Evolutionary conservation across 2,797 vertebrate species (phyloP).

Genomic region (Pseudochromis fuscus): DNA sequence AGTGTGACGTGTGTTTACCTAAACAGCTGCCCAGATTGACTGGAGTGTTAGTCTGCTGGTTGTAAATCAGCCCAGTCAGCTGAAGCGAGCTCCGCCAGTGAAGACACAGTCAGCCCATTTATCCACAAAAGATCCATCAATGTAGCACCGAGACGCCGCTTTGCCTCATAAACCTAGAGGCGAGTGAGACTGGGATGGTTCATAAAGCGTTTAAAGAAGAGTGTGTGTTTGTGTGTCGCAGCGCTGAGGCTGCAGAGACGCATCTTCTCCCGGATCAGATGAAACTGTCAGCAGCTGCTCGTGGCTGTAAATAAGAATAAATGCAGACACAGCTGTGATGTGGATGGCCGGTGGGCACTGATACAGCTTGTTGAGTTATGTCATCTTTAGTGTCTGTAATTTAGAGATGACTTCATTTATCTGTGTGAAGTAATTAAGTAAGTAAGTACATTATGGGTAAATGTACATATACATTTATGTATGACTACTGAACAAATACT

Average conservation of each 20-base stretch:
- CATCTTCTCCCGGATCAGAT: constrained; percentile 37
- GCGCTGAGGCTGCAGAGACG: neutral
- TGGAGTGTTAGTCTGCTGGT: neutral
- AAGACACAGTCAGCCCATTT: constrained; percentile 51
- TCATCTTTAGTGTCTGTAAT: neutral
- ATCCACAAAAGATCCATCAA: constrained; percentile 53
- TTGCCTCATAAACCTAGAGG: constrained; percentile 73
- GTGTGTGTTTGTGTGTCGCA: constrained; percentile 7
- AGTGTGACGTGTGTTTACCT: constrained; percentile 5
- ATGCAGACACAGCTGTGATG: constrained; percentile 20
- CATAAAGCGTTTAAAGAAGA: neutral
- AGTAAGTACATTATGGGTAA: neutral
- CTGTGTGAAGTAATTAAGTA: neutral
- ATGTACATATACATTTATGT: too few species aligned
- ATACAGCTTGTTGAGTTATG: constrained; percentile 2
- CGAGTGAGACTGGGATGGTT: too few species aligned
- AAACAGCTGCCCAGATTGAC: constrained; percentile 19
- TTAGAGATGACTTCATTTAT: neutral
- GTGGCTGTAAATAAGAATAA: constrained; percentile 55
- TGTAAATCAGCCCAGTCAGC: constrained; percentile 53
- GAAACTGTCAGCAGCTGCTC: constrained; percentile 44
- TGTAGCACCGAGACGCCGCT: constrained; percentile 22
- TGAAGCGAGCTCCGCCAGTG: constrained; percentile 5
- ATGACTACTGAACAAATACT: too few species aligned
- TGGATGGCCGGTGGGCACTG: neutral